phyloP scores from a whole-genome alignment of 2,113 vertebrate genomes.

The Aphelocoma coerulescens region DNA sequence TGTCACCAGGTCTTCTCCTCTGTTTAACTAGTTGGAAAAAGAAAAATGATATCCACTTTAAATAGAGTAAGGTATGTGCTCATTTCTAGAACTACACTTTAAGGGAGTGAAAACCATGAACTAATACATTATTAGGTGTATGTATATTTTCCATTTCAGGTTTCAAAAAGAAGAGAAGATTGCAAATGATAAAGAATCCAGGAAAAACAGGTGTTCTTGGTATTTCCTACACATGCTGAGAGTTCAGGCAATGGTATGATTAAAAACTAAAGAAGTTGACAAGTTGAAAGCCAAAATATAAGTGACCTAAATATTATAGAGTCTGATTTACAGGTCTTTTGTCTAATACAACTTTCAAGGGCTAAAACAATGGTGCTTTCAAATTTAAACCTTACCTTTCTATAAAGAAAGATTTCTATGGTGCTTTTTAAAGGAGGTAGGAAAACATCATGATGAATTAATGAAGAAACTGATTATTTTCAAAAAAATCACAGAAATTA shows the following conservation, averaged over 20 bases:
- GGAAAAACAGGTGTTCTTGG: not conserved
- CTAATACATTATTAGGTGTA: not conserved
- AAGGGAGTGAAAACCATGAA: not conserved
- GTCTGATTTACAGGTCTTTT: not conserved
- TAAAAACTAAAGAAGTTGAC: not conserved
- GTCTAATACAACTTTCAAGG: not conserved
- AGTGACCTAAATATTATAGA: not conserved
- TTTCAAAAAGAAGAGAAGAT: not conserved
- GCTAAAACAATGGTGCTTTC: not conserved
- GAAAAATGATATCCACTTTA: not conserved
- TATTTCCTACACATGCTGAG: not conserved
- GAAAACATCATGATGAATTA: not conserved
- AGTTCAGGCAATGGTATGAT: not conserved
- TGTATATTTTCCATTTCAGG: not conserved
- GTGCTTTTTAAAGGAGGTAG: not conserved
- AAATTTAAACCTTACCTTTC: not conserved
- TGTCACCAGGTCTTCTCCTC: not conserved
- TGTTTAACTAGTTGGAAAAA: not conserved
- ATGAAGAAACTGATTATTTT: not conserved
- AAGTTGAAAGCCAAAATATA: not conserved
- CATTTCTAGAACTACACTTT: not conserved
- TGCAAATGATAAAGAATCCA: not conserved
- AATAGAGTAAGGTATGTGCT: not conserved
- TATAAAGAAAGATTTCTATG: not conserved
- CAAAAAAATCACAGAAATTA: not conserved